Conservation (phyloP, 2,888 invertebrate genomes). For the Mermis nigrescens region DNA sequence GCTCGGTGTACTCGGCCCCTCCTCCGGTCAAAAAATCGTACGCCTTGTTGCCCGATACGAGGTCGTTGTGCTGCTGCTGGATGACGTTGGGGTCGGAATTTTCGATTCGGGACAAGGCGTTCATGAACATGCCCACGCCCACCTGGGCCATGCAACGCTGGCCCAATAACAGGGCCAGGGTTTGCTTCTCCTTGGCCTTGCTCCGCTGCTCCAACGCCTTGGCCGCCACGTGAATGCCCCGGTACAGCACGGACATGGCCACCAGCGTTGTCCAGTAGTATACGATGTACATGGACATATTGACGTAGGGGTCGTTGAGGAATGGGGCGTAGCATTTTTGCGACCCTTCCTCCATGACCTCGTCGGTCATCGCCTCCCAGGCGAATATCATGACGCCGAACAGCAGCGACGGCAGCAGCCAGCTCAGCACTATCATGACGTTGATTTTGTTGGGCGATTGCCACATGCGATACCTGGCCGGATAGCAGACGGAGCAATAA, state of each 20-base stretch:
- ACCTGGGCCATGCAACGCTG: constrained; percentile 12
- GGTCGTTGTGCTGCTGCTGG: background rate
- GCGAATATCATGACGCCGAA: constrained; percentile 32
- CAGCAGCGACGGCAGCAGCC: constrained; percentile 27
- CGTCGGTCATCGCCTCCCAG: constrained; percentile 25
- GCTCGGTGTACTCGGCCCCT: background rate
- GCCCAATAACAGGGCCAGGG: constrained; percentile 7
- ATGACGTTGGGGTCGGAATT: background rate
- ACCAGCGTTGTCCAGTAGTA: constrained; percentile 31
- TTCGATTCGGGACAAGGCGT: background rate
- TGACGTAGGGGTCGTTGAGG: constrained; percentile 20
- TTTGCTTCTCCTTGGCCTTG: constrained; percentile 11
- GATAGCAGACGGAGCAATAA: constrained; percentile 24
- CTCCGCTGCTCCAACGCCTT: constrained; percentile 9
- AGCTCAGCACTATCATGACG: constrained; percentile 24
- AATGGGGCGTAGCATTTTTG: constrained; percentile 11
- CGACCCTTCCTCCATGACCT: background rate
- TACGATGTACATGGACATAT: constrained; percentile 31
- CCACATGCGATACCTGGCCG: constrained; percentile 30
- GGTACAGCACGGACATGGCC: constrained; percentile 30
- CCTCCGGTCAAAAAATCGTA: too few relatives aligned
- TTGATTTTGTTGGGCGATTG: constrained; percentile 58
- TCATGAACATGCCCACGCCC: constrained; percentile 5
- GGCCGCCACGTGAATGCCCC: constrained; percentile 14
- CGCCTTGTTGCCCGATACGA: too few relatives aligned